phyloP scores from a whole-genome alignment of 2,888 invertebrate genomes.

The Herminia tarsipennalis region DNA sequence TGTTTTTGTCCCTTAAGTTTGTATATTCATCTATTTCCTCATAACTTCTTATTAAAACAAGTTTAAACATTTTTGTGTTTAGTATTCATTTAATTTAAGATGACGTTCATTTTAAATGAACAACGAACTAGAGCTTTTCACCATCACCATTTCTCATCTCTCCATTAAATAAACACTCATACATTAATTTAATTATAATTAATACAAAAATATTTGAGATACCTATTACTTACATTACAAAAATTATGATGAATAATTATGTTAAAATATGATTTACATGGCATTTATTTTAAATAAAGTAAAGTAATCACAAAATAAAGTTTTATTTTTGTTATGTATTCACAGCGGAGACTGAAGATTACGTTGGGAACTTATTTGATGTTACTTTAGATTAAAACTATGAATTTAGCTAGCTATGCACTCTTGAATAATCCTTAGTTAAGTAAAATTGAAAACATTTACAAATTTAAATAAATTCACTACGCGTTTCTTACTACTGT shows the following conservation, averaged over 20 bases:
- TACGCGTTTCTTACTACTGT: conserved; percentile 20
- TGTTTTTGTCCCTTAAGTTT: too few species aligned
- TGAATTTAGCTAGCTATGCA: conserved; percentile 40
- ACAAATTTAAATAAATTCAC: conserved; percentile 17
- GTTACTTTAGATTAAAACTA: conserved; percentile 32
- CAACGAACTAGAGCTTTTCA: too few species aligned
- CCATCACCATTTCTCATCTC: too few species aligned
- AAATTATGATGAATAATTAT: conserved; percentile 37
- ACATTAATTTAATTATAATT: too few species aligned
- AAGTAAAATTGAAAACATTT: neutral
- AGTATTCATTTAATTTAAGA: too few species aligned
- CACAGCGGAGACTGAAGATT: conserved; percentile 20
- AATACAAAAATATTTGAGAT: conserved; percentile 45
- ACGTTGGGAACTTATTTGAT: conserved; percentile 10
- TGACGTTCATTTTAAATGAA: too few species aligned
- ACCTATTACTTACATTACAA: conserved; percentile 35
- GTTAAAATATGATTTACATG: conserved; percentile 38
- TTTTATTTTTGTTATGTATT: conserved; percentile 16
- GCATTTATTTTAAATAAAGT: conserved; percentile 30
- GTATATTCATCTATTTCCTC: too few species aligned
- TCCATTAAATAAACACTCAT: too few species aligned
- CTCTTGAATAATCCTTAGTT: conserved; percentile 17
- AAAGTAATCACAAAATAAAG: conserved; percentile 37
- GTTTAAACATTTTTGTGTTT: too few species aligned
- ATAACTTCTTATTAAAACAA: too few species aligned